Base-by-base conservation (phyloP, 1,140 invertebrate species). In the Drosophila pseudoobscura region DNA sequence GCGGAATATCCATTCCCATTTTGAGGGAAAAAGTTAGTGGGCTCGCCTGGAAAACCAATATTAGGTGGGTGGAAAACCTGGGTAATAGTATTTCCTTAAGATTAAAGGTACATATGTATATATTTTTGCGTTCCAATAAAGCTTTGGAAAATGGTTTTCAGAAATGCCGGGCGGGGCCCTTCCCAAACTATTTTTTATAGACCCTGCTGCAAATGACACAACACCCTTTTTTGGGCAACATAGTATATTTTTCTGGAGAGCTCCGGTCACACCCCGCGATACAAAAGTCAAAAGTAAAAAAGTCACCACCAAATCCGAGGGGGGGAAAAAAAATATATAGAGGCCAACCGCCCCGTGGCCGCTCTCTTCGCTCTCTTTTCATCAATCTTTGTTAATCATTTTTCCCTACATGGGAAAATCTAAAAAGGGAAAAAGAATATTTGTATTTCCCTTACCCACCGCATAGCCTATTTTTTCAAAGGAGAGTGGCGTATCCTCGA, bases 331-430 rank as follows among this genome's bases (percentile, higher is more conserved):
- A 61, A 46, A 63, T 41, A 57, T 54, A 63, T 45, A 57, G 7
- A 35, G 47, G 46, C 79, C 57, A 74, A 43, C 78, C 71, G 54
- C 74, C 44, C 57, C 15, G 35, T 39, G 35, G 50, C 46, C 50
- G 50, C 74, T 52, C 74, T 49, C 54, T 49, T 46, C 43, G 43
- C 50, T 46, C 43, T 39, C 50, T 59, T 62, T 87, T 75, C 75
- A 85, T 85, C 80, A 82, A 87, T 85, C 80, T 82, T 77, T 75
- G 82, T 78, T 74, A 82, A 87, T 82, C 60, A 87, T 87, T 85
- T 87, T 82, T 56, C 73, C 58, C 43, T 75, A 44, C 56, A 50
- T 22, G 47, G 41, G 39, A 72, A 51, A 49, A 55, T 15, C 44
- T 9, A 50, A 39, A 54, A n/a, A n/a, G 13, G 6, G 15, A 47